Evolutionary conservation across 1,140 invertebrate genomes (phyloP).

Genomic region (Cyrtorhinus lividipennis): DNA sequence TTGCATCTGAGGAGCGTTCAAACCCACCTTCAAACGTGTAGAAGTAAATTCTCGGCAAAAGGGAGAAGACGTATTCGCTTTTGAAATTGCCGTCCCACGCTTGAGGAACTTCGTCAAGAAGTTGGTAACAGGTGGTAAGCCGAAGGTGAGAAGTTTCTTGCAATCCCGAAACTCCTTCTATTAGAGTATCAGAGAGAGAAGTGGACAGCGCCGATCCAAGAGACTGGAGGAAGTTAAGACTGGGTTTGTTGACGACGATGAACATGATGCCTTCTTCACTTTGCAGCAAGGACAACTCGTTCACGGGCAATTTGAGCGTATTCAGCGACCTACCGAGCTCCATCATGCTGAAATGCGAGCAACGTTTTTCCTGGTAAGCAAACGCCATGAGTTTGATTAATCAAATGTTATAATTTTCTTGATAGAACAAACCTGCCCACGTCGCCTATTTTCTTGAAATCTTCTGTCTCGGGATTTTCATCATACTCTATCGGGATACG

Average conservation of each 20-base stretch:
- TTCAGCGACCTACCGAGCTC: neutral
- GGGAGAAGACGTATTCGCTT: neutral
- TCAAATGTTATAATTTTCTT: too few relatives aligned
- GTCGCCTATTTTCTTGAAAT: neutral
- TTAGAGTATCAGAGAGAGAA: neutral
- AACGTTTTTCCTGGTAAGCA: neutral
- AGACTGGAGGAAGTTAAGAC: neutral
- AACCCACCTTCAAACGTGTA: neutral
- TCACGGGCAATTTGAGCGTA: neutral
- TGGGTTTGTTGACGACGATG: neutral
- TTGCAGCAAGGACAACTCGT: conserved; percentile 1
- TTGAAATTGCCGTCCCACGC: conserved; percentile 1
- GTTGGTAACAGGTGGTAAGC: conserved; percentile 3
- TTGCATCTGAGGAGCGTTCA: too few relatives aligned
- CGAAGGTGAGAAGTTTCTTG: neutral
- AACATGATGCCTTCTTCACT: neutral
- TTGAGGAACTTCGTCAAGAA: neutral
- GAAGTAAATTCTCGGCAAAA: conserved; percentile 1
- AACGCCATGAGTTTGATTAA: too few relatives aligned
- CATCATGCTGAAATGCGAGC: neutral
- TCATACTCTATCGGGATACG: neutral
- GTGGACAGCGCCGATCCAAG: neutral
- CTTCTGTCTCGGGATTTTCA: neutral
- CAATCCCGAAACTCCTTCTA: neutral
- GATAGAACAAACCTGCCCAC: neutral